Percentiles rank a stretch among this genome's conserved stretches.
Conservation (phyloP, 1,140 invertebrate species). For the Plutomurus gul region DNA sequence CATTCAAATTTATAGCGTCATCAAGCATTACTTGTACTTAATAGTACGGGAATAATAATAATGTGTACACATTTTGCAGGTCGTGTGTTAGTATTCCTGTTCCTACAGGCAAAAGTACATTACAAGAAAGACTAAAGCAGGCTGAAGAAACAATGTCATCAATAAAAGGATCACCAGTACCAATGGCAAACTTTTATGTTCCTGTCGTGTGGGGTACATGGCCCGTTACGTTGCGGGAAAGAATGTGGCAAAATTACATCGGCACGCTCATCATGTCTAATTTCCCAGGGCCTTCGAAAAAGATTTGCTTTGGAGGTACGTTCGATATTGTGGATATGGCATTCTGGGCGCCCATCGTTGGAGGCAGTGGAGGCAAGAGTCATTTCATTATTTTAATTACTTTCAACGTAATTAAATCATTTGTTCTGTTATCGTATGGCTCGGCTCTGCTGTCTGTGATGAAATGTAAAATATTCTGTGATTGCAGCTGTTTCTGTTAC, state of each 20-base stretch:
- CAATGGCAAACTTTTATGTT: conserved; percentile 1
- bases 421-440: neutral
- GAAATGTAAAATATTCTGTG: neutral
- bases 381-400: neutral
- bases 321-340: neutral
- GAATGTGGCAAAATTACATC: conserved; percentile 14
- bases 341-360: conserved; percentile 1
- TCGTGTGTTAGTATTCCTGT: neutral
- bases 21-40: no score
- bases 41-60: no score
- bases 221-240: neutral
- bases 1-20: no score
- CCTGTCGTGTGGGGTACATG: neutral
- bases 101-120: neutral
- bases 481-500: neutral
- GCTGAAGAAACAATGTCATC: neutral
- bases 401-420: no score
- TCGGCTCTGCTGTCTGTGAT: neutral
- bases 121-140: neutral
- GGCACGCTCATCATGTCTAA: neutral
- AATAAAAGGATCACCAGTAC: neutral
- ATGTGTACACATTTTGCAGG: no score
- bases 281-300: neutral
- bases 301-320: neutral
- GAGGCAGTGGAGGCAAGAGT: neutral